Evolutionary conservation across 92 coral and sea anemone species (phyloP).

Genomic region (Scolanthus callimorphus): DNA sequence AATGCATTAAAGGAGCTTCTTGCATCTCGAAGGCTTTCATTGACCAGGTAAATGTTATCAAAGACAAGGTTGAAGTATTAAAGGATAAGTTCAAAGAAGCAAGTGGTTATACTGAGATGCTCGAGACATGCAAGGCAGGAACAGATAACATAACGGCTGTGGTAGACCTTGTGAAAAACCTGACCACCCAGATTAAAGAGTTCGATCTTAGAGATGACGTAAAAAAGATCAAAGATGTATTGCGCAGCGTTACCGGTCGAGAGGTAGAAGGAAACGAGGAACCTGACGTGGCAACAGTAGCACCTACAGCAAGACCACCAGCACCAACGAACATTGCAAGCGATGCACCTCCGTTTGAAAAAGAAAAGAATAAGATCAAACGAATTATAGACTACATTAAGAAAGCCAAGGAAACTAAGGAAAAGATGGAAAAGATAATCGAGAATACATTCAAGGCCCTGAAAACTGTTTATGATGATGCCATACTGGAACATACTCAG

Average conservation of each 20-base stretch:
- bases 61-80: conserved; percentile 49
- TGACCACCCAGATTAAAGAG: conserved; percentile 64
- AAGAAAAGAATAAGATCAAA: conserved; percentile 34
- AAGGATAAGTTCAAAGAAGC: conserved; percentile 53
- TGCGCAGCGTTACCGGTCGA: conserved; percentile 75
- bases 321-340: neutral
- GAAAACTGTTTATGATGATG: conserved; percentile 65
- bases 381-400: conserved; percentile 61
- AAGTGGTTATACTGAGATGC: conserved; percentile 77
- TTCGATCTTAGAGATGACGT: conserved; percentile 87
- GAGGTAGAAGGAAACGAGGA: conserved; percentile 25
- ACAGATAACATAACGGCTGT: conserved; percentile 64
- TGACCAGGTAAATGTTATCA: conserved; percentile 75
- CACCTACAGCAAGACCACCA: conserved; percentile 19
- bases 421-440: conserved; percentile 60
- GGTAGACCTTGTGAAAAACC: conserved; percentile 57
- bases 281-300: conserved; percentile 17
- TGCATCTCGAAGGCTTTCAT: conserved; percentile 81
- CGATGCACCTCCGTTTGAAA: conserved; percentile 7
- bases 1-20: conserved; percentile 79
- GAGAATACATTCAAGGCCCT: conserved; percentile 75
- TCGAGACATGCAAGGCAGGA: conserved; percentile 65
- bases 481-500: conserved; percentile 58
- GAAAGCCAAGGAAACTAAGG: conserved; percentile 49
- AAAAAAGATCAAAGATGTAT: conserved; percentile 65